A percentile compares a stretch with the other conserved stretches of the same genome.
Evolutionary conservation across 2,888 invertebrate species (phyloP).

Genomic region (Pocota personata): DNA sequence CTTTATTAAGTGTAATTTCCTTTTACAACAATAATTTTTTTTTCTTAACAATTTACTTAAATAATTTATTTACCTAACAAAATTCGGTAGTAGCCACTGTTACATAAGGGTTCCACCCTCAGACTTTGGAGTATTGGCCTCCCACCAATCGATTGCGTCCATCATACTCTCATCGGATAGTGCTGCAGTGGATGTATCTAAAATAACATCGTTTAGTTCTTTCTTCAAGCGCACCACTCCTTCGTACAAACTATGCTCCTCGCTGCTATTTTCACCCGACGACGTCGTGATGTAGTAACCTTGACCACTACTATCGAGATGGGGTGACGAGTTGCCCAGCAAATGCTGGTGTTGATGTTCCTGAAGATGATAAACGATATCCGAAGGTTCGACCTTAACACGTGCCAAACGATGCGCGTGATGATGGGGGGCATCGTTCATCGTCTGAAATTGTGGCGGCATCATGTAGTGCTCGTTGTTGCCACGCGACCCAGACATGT

Average conservation of each 20-base stretch:
- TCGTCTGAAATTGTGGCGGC: conserved; percentile 54
- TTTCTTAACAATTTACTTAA: conserved; percentile 13
- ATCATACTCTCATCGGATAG: conserved; percentile 84
- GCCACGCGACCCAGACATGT: conserved; percentile 59
- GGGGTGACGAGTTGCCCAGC: conserved; percentile 61
- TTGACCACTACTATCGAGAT: conserved; percentile 46
- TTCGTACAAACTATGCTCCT: conserved; percentile 74
- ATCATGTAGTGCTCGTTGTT: conserved; percentile 61
- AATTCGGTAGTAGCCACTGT: background rate
- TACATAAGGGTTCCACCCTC: conserved; percentile 77
- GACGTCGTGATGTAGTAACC: conserved; percentile 54
- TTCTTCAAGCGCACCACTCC: conserved; percentile 79
- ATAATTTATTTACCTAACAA: conserved; percentile 38
- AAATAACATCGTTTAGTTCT: conserved; percentile 80
- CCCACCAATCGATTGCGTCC: conserved; percentile 85
- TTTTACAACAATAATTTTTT: background rate
- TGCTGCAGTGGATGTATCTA: conserved; percentile 79
- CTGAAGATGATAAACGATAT: conserved; percentile 55
- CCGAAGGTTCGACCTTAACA: conserved; percentile 64
- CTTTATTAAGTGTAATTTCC: background rate
- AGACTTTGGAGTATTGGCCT: conserved; percentile 82
- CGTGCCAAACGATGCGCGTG: conserved; percentile 42
- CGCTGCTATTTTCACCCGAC: conserved; percentile 62
- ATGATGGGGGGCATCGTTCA: conserved; percentile 51
- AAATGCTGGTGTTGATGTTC: conserved; percentile 61